Percentiles rank a stretch among this genome's conserved stretches.
phyloP scores from a whole-genome alignment of 2,888 invertebrate genomes.

The Drosophila flavopinicola region DNA sequence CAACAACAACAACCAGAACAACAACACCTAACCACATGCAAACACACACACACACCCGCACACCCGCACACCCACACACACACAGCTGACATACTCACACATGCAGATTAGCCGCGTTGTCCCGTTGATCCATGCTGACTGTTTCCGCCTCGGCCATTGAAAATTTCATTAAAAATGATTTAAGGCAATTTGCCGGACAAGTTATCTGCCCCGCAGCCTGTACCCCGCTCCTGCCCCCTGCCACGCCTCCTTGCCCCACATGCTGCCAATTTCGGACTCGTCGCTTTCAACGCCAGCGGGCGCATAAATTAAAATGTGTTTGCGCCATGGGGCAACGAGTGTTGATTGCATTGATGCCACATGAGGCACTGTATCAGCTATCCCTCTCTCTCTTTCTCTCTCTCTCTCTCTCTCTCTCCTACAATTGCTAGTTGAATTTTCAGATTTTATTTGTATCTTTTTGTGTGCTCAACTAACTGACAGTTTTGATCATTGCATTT shows the following conservation, averaged over 20 bases:
- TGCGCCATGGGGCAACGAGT: slow-evolving; percentile 39
- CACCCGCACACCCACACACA: slow-evolving; percentile 2
- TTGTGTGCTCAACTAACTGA: slow-evolving; percentile 39
- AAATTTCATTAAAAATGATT: slow-evolving; percentile 78
- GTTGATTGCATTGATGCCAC: slow-evolving; percentile 50
- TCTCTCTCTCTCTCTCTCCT: not conserved
- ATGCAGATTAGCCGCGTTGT: slow-evolving; percentile 52
- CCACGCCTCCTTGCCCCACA: not conserved
- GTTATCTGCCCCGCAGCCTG: slow-evolving; percentile 20
- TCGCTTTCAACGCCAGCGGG: slow-evolving; percentile 35
- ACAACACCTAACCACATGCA: slow-evolving; percentile 11
- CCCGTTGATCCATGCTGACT: slow-evolving; percentile 16
- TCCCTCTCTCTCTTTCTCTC: not conserved
- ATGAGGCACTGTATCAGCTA: slow-evolving; percentile 19
- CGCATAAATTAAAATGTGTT: slow-evolving; percentile 71
- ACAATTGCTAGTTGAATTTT: not conserved
- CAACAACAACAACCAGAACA: slow-evolving; percentile 17
- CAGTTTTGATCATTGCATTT: slow-evolving; percentile 42
- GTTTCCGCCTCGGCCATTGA: slow-evolving; percentile 30
- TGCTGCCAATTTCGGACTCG: slow-evolving; percentile 2
- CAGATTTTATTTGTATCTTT: slow-evolving; percentile 18
- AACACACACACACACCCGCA: slow-evolving; percentile 5
- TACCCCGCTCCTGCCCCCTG: not conserved
- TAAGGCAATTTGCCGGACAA: slow-evolving; percentile 64
- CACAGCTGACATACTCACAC: slow-evolving; percentile 3